These are phyloP conservation scores for Rotaria socialis DNA, from an alignment of 2,888 invertebrate species.

Conservation along the genomic window DNA sequence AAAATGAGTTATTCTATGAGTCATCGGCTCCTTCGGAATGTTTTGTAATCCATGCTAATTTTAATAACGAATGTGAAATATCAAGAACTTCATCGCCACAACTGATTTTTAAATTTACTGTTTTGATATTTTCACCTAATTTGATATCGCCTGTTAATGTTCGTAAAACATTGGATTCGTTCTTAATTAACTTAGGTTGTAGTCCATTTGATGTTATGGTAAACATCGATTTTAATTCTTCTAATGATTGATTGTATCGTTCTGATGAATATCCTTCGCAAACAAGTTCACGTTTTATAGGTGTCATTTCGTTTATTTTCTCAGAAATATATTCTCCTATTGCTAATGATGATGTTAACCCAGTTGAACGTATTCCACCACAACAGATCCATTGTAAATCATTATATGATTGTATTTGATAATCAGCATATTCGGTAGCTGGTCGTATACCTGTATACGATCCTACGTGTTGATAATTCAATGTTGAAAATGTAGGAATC, in stretches of 20 bases:
- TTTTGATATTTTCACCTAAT: not conserved
- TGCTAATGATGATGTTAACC: conserved; percentile 52
- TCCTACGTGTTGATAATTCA: conserved; percentile 48
- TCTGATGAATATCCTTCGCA: not conserved
- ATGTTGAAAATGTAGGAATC: conserved; percentile 48
- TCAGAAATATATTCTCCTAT: conserved; percentile 50
- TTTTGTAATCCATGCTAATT: conserved; percentile 7
- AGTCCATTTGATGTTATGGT: not conserved
- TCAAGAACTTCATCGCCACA: not conserved
- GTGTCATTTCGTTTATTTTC: not conserved
- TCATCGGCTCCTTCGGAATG: too few relatives aligned
- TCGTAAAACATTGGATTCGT: not conserved
- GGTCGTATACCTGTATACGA: conserved; percentile 53
- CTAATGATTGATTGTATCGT: not conserved
- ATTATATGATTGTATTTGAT: conserved; percentile 49
- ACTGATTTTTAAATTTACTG: not conserved
- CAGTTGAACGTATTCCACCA: conserved; percentile 54
- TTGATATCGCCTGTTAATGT: not conserved
- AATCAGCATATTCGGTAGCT: conserved; percentile 53
- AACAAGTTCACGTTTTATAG: not conserved
- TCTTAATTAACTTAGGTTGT: not conserved
- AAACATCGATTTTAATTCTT: not conserved
- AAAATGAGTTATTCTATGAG: too few relatives aligned
- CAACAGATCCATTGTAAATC: conserved; percentile 52
- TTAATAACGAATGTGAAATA: conserved; percentile 13